These are phyloP conservation scores for Sisor rabdophorus DNA, from an alignment of 2,113 vertebrate species.

Conservation along the genomic window DNA sequence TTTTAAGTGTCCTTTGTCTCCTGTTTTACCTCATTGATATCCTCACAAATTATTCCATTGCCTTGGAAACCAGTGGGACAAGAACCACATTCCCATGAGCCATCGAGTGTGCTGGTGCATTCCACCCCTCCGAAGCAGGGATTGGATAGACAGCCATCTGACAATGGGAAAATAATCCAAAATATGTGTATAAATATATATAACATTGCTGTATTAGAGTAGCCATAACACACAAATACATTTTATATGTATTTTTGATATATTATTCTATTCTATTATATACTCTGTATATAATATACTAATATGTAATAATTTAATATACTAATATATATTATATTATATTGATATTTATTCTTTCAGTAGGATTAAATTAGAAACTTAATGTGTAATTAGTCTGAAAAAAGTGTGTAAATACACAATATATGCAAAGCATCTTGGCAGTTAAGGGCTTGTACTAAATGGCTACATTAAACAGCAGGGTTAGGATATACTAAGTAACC, in stretches of 20 bases:
- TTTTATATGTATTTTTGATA: too few relatives aligned
- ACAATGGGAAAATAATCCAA: slow-evolving; percentile 9
- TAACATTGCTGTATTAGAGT: background rate
- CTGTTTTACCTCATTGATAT: slow-evolving; percentile 85
- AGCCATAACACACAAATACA: background rate
- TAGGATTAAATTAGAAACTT: background rate
- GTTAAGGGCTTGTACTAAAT: background rate
- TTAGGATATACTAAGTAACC: background rate
- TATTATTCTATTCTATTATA: too few relatives aligned
- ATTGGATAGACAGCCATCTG: slow-evolving; percentile 86
- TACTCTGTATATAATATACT: too few relatives aligned
- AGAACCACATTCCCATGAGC: slow-evolving; percentile 87
- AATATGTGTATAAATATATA: too few relatives aligned
- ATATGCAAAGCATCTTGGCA: background rate
- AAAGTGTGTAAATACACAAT: too few relatives aligned
- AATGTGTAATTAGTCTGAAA: too few relatives aligned
- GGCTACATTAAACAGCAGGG: background rate
- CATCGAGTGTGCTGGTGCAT: slow-evolving; percentile 79
- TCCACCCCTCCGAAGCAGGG: slow-evolving; percentile 89
- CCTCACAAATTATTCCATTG: slow-evolving; percentile 87
- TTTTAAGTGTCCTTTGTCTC: background rate
- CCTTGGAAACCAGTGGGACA: slow-evolving; percentile 85
- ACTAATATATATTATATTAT: too few relatives aligned
- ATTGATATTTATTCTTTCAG: background rate
- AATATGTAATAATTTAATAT: too few relatives aligned